These are phyloP conservation scores for Drosophila bocki DNA, from an alignment of 1,140 invertebrate genomes.

Conservation along the genomic window DNA sequence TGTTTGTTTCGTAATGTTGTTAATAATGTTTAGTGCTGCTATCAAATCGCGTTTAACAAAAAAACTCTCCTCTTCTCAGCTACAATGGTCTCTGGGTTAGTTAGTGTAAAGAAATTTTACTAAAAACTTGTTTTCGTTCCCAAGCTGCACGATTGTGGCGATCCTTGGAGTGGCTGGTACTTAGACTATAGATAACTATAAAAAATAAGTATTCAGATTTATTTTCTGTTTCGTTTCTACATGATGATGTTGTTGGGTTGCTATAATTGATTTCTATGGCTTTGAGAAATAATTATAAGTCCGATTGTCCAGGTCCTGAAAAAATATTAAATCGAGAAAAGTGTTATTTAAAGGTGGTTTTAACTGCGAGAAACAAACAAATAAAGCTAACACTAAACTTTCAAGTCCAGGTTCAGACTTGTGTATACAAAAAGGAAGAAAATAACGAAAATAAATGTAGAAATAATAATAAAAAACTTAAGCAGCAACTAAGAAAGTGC, in stretches of 20 bases:
- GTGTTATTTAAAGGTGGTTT: constrained; percentile 27
- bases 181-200: constrained; percentile 67
- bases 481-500: constrained; percentile 57
- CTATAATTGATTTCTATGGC: constrained; percentile 85
- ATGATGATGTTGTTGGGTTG: constrained; percentile 50
- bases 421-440: constrained; percentile 25
- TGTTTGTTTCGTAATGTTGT: constrained; percentile 61
- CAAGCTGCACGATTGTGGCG: constrained; percentile 54
- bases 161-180: constrained; percentile 63
- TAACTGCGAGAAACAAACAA: constrained; percentile 9
- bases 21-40: constrained; percentile 70
- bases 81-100: constrained; percentile 53
- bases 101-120: constrained; percentile 75
- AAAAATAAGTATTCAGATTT: constrained; percentile 34
- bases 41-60: constrained; percentile 77
- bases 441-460: constrained; percentile 41
- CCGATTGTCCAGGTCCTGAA: constrained; percentile 85
- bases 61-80: constrained; percentile 49
- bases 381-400: constrained; percentile 69
- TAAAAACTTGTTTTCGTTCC: constrained; percentile 75
- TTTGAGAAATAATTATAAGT: constrained; percentile 85
- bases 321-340: constrained; percentile 61
- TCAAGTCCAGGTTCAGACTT: constrained; percentile 42
- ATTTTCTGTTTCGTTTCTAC: constrained; percentile 38
- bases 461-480: constrained; percentile 34